These are phyloP conservation scores for Phaethon lepturus DNA, from an alignment of 2,113 vertebrate genomes.

Conservation along the genomic window DNA sequence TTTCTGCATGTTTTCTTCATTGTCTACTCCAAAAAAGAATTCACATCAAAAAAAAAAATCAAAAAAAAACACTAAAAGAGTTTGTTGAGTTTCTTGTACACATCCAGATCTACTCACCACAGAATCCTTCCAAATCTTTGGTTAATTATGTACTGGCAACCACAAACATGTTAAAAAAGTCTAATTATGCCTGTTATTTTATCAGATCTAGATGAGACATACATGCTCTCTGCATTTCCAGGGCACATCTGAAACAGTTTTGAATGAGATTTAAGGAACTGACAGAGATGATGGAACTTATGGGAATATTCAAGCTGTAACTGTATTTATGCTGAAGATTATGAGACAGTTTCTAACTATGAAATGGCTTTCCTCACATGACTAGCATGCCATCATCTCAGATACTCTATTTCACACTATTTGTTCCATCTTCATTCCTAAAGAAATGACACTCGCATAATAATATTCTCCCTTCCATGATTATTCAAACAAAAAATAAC, in stretches of 20 bases:
- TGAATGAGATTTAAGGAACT: background rate
- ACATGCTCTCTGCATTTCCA: background rate
- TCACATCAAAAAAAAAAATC: too few species aligned
- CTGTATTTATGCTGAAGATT: background rate
- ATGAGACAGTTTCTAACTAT: background rate
- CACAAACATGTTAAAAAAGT: background rate
- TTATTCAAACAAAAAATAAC: background rate
- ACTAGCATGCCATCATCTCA: background rate
- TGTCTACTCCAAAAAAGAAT: background rate
- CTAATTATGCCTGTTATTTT: background rate
- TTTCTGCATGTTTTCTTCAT: background rate
- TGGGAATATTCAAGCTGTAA: background rate
- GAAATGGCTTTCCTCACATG: background rate
- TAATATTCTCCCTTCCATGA: background rate
- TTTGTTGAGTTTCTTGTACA: background rate
- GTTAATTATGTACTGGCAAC: background rate
- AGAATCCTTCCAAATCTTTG: background rate
- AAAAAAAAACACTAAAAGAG: background rate
- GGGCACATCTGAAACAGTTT: background rate
- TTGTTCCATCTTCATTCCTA: background rate
- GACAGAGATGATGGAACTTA: background rate
- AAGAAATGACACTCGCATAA: background rate
- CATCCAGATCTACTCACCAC: background rate
- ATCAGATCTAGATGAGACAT: background rate
- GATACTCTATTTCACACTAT: background rate